These are phyloP conservation scores for Larimichthys crocea DNA, from an alignment of 2,113 vertebrate species.

Conservation along the genomic window DNA sequence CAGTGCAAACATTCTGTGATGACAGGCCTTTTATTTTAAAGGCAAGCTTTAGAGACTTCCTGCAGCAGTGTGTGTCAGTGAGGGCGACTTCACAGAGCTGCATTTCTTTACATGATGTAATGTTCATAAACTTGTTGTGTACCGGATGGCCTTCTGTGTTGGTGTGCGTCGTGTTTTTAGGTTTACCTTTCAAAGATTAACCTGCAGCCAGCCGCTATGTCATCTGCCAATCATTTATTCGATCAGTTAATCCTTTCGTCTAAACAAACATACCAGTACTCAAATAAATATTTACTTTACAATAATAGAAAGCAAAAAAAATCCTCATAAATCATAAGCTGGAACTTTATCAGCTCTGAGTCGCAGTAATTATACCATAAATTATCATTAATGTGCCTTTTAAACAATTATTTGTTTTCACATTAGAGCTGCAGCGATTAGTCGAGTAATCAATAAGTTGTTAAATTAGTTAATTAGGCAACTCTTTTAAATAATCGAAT, in stretches of 20 bases:
- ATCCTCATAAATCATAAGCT: neutral
- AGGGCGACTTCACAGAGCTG: constrained; percentile 21
- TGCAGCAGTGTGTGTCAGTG: constrained; percentile 10
- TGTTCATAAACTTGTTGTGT: constrained; percentile 11
- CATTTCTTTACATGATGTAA: constrained; percentile 49
- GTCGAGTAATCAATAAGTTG: too few species aligned
- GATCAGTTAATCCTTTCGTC: neutral
- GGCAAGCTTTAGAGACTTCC: constrained; percentile 31
- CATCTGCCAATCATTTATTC: neutral
- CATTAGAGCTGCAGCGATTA: neutral
- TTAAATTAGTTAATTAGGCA: too few species aligned
- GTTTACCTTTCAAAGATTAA: neutral
- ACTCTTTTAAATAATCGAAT: too few species aligned
- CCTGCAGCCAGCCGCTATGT: neutral
- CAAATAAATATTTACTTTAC: neutral
- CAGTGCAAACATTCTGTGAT: neutral
- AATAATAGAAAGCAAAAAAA: neutral
- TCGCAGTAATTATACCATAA: neutral
- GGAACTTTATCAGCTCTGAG: neutral
- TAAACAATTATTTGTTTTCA: neutral
- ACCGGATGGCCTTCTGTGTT: neutral
- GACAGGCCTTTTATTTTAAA: constrained; percentile 24
- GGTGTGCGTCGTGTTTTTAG: neutral
- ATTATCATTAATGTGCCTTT: neutral
- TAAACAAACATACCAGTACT: neutral